Percentiles rank a stretch among this genome's conserved stretches.
These are phyloP conservation scores for Dolichallabes microphthalmus DNA, from an alignment of 2,113 vertebrate species.

Conservation along the genomic window DNA sequence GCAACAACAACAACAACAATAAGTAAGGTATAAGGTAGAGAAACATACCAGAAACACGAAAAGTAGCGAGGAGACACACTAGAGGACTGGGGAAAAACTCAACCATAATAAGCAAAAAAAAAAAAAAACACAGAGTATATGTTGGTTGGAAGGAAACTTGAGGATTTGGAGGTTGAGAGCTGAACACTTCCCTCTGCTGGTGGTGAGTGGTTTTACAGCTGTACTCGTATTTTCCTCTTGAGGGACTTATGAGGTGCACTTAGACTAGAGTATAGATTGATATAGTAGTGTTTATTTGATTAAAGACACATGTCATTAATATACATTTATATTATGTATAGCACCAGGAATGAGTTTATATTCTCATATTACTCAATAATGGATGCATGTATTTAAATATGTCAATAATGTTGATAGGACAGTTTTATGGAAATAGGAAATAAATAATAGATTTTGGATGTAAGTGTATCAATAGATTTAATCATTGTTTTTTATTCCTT, in stretches of 20 bases:
- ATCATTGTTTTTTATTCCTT: neutral
- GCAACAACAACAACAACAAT: no score
- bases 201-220: neutral
- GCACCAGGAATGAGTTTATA: neutral
- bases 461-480: no score
- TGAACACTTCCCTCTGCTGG: slow-evolving; percentile 41
- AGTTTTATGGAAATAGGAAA: no score
- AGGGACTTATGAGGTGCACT: neutral
- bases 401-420: neutral
- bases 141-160: neutral
- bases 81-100: no score
- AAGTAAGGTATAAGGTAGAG: neutral
- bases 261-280: neutral
- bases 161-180: neutral
- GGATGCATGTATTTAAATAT: neutral
- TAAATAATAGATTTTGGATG: neutral
- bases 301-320: neutral
- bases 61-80: neutral
- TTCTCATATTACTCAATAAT: neutral
- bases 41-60: neutral
- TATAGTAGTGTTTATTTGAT: neutral
- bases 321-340: neutral
- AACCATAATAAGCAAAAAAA: neutral
- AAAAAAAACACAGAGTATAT: neutral
- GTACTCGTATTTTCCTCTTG: neutral